Evolutionary conservation across 2,888 invertebrate species (phyloP), one percentile per base, ranked within the genome.

Genomic region (Uloborus plumipes): DNA sequence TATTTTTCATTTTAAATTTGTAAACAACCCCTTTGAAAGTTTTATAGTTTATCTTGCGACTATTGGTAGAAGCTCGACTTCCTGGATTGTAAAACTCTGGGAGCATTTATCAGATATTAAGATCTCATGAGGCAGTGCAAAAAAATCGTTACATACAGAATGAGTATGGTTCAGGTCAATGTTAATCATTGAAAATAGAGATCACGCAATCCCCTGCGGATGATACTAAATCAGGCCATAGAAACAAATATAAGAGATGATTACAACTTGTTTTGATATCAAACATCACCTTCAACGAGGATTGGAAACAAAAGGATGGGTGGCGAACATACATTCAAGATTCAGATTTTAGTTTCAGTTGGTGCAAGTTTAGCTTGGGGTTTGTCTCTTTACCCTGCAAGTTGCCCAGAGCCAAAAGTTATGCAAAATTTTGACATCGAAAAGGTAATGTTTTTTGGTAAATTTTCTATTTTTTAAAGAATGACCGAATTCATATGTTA

Each of bases 371-470:
- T 50, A 15, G 71, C 58, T 31, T 78, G 66, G 64, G 49, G 78
- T 66, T 78, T 78, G 26, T 72, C 71, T 4, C 49, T 80, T 2
- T 80, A 80, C 55, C 80, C 80, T 16, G 61, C 53, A 7, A 69
- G 70, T 20, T 80, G 80, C 22, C 80, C 80, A 9, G 74, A 80
- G 15, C 74, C 73, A 13, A 50, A 69, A 62, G 80, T 80, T n/a
- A 67, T 62, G 80, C 22, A 69, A 47, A 65, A 80, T 58, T 75
- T 80, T 18, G 69, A 74, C 47, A 74, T 80, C 18, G 80, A 80
- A 70, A 80, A 51, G 74, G 80, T 80, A 70, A n/a, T 20, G 2
- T 53, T 26, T 20, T 20, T 61, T 2, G 1, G 9, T 2, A 26
- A 26, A 3, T 26, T 26, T 26, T 4, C 4, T 55, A 18, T 18